phyloP scores from a whole-genome alignment of 2,113 vertebrate genomes.

The human (Homo sapiens) region DNA sequence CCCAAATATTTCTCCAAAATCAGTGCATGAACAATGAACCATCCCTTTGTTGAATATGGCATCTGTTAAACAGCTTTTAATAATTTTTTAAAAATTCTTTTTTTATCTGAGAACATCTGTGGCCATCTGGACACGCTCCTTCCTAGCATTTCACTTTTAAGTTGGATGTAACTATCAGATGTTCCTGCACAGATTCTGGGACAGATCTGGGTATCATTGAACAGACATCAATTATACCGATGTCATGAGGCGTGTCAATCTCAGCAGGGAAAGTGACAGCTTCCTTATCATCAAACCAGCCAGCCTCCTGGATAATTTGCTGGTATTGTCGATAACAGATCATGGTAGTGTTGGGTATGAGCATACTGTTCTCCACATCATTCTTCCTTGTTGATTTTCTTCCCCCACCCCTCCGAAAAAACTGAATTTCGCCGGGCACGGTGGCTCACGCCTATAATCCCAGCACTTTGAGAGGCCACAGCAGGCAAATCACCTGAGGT shows the following conservation, averaged over 20 bases:
- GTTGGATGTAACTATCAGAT: constrained; percentile 64
- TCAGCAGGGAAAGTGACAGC: constrained; percentile 66
- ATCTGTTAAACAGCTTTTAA: constrained; percentile 73
- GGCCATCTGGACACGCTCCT: constrained; percentile 68
- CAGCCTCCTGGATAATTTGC: constrained; percentile 54
- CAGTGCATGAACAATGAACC: not conserved
- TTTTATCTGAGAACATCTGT: constrained; percentile 77
- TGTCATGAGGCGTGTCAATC: constrained; percentile 63
- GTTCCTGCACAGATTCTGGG: constrained; percentile 58
- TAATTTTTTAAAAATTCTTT: constrained; percentile 43
- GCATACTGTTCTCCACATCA: not conserved
- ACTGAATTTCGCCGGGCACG: not conserved
- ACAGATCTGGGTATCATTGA: constrained; percentile 61
- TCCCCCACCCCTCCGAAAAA: not conserved
- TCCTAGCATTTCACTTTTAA: constrained; percentile 53
- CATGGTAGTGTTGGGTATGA: not conserved
- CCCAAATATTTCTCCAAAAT: not conserved
- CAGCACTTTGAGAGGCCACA: too few relatives aligned
- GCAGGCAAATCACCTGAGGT: too few relatives aligned
- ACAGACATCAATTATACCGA: constrained; percentile 68
- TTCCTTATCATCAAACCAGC: constrained; percentile 62
- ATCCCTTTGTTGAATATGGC: constrained; percentile 56
- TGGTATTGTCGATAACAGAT: constrained; percentile 56
- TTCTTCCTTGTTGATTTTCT: constrained; percentile 40
- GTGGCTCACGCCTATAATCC: too few relatives aligned